phyloP scores from a whole-genome alignment of 2,888 invertebrate species.

The Bibio marci region DNA sequence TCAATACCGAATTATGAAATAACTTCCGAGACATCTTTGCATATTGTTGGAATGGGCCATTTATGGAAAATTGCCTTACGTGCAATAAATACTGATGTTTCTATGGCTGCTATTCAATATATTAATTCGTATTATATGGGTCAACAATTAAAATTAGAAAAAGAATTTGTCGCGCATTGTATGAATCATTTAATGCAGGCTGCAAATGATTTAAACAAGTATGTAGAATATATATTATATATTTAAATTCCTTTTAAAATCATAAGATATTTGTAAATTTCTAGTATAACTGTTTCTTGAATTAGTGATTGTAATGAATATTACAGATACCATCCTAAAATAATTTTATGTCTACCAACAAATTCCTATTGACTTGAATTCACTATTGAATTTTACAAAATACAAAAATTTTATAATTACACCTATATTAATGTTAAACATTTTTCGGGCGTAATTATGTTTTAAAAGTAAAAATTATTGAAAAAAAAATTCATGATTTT shows the following conservation, averaged over 20 bases:
- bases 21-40: constrained; percentile 26
- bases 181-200: constrained; percentile 82
- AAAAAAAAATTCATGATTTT: no score
- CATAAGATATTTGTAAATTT: not conserved
- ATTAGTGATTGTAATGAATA: not conserved
- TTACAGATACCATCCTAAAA: not conserved
- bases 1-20: constrained; percentile 52
- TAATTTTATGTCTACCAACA: not conserved
- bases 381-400: no score
- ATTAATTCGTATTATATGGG: constrained; percentile 90
- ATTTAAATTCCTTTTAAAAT: not conserved
- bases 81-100: constrained; percentile 85
- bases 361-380: no score
- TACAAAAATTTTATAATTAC: no score
- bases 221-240: constrained; percentile 15
- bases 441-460: no score
- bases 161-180: constrained; percentile 83
- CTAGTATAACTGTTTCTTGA: not conserved
- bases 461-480: no score
- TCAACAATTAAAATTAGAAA: constrained; percentile 75
- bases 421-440: no score
- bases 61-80: constrained; percentile 86
- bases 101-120: constrained; percentile 87
- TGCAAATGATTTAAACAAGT: constrained; percentile 44
- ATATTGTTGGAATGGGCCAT: constrained; percentile 79